phyloP scores from a whole-genome alignment of 1,140 invertebrate genomes.

The Pollicipes pollicipes region DNA sequence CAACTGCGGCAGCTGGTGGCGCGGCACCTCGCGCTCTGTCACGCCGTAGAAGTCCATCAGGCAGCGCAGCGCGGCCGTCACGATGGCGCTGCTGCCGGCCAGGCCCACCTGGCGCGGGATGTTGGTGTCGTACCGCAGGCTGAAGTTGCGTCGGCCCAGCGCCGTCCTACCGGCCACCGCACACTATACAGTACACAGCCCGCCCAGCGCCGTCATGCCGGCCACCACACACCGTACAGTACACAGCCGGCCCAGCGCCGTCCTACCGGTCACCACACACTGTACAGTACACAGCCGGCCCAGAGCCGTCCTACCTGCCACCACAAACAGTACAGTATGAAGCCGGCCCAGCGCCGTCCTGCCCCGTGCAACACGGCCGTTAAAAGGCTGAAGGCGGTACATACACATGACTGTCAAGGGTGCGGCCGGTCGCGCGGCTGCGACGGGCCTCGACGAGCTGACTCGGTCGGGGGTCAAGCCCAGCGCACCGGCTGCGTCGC shows the following conservation, averaged over 20 bases:
- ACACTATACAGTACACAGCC: no score
- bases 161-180: conserved; percentile 17
- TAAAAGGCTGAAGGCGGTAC: no score
- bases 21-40: conserved; percentile 13
- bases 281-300: no score
- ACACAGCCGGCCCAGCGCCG: conserved; percentile 20
- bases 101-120: conserved; percentile 25
- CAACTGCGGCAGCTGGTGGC: conserved; percentile 21
- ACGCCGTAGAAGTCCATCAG: conserved; percentile 24
- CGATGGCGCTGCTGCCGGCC: conserved; percentile 24
- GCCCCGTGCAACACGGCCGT: no score
- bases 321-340: no score
- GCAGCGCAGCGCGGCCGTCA: conserved; percentile 23
- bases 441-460: no score
- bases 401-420: no score
- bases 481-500: no score
- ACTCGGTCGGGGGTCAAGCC: no score
- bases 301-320: conserved; percentile 19
- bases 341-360: conserved; percentile 21
- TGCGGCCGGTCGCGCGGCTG: no score
- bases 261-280: conserved; percentile 13
- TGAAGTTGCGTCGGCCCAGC: conserved; percentile 23
- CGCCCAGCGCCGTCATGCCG: conserved; percentile 20
- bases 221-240: no score
- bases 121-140: conserved; percentile 25